phyloP scores from a whole-genome alignment of 2,113 vertebrate genomes.

The Cebus imitator region DNA sequence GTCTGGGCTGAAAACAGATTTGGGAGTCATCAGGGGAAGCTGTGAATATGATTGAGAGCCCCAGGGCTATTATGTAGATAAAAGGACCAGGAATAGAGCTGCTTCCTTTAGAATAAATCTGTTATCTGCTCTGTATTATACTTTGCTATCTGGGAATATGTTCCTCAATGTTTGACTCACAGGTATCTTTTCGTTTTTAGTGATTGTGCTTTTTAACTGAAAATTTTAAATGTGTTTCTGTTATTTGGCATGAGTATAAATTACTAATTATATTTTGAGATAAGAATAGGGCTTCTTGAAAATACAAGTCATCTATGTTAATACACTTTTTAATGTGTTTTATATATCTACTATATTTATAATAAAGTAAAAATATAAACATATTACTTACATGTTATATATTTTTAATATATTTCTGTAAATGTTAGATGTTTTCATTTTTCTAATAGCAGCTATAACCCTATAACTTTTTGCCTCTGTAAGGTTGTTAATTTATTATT shows the following conservation, averaged over 20 bases:
- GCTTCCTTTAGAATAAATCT: background rate
- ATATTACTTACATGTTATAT: background rate
- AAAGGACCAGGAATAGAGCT: background rate
- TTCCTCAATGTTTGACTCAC: background rate
- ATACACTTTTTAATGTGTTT: background rate
- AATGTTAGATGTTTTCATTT: slow-evolving; percentile 6
- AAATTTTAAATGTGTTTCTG: background rate
- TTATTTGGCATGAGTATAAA: background rate
- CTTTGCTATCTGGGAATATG: background rate
- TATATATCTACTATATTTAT: background rate
- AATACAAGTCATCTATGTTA: background rate
- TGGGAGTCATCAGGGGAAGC: background rate
- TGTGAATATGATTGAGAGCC: background rate
- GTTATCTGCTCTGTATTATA: background rate
- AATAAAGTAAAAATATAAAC: background rate
- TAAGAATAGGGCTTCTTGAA: slow-evolving; percentile 39
- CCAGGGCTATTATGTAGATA: background rate
- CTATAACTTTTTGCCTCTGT: background rate
- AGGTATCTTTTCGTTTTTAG: slow-evolving; percentile 1
- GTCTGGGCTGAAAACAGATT: background rate
- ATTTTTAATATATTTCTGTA: background rate
- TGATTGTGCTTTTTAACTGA: background rate
- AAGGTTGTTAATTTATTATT: background rate
- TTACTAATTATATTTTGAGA: slow-evolving; percentile 12
- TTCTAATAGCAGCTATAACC: background rate